Evolutionary conservation across 37 sponge, comb jelly and placozoan genomes (phyloP).

Genomic region (Agelas oroides): DNA sequence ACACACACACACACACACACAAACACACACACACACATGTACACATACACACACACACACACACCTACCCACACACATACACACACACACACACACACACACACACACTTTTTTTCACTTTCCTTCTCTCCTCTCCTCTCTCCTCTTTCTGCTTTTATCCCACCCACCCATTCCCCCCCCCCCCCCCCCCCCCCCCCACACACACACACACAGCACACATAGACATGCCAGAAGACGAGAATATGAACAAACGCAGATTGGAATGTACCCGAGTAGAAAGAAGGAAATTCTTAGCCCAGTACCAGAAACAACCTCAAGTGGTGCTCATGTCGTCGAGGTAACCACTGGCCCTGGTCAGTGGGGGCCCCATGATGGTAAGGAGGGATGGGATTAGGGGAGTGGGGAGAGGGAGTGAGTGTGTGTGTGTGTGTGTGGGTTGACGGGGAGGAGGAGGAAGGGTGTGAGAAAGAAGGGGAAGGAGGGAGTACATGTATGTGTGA

Average conservation of each 20-base stretch:
- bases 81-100: background rate
- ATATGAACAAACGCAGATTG: too few species aligned
- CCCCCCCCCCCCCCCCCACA: background rate
- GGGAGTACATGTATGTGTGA: too few species aligned
- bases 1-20: too few species aligned
- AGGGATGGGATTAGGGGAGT: background rate
- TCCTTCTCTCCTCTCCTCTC: too few species aligned
- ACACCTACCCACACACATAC: background rate
- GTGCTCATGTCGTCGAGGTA: conserved; percentile 46
- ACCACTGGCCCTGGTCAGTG: conserved; percentile 11
- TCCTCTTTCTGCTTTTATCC: too few species aligned
- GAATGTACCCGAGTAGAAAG: background rate
- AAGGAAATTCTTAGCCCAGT: conserved; percentile 51
- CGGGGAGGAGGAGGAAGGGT: too few species aligned
- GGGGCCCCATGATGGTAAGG: background rate
- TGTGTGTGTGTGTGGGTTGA: too few species aligned
- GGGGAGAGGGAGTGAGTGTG: too few species aligned
- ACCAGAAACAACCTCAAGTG: conserved; percentile 33
- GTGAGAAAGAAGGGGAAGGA: too few species aligned
- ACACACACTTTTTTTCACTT: background rate
- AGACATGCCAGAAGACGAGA: background rate
- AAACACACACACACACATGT: too few species aligned
- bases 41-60: conserved; percentile 1
- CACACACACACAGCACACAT: background rate
- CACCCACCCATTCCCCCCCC: too few species aligned